Evolutionary conservation across 2,797 vertebrate species (phyloP), one percentile per base, ranked within the genome.

Genomic region (Lepus townsendii): DNA sequence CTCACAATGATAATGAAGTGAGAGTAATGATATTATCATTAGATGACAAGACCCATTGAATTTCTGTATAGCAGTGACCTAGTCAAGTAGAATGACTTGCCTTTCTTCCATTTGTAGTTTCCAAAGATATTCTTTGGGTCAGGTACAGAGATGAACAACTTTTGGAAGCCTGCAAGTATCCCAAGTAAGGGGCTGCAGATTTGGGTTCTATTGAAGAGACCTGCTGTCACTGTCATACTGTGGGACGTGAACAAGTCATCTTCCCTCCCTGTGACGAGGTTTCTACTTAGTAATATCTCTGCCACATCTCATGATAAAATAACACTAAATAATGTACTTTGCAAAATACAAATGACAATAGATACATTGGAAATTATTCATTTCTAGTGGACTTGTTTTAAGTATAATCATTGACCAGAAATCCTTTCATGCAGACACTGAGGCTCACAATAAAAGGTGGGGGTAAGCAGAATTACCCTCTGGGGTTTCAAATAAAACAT

Each of bases 51-150:
- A 80, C 24, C 42, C 63, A 38, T 71, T 13, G 79, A 62, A 35
- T 82, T 92, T 90, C 78, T 76, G 7, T 50, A 71, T 93, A 75
- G 20, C 22, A 35, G 91, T 12, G 72, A 27, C 24, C 26, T 92
- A 20, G 65, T 86, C 16, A 83, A 47, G 14, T 32, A 95, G 73
- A 82, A 91, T 50, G 82, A 38, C 24, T 72, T 77, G 7, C 32
- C 13, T 95, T 96, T 26, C 16, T 88, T 96, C 73, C 69, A n/a
- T 68, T 82, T 73, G 63, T 83, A 60, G 71, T 93, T 94, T 54
- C 6, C 80, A 32, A 12, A 80, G 68, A 66, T 19, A n/a, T 76
- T 42, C 11, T 85, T n/a, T 52, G 7, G 6, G 3, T 27, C 32
- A 72, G 75, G 19, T 27, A 73, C 4, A 84, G 63, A 71, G 35